Evolutionary conservation across 2,797 vertebrate species (phyloP), one percentile per base, ranked within the genome.

Genomic region (Mus spretus): DNA sequence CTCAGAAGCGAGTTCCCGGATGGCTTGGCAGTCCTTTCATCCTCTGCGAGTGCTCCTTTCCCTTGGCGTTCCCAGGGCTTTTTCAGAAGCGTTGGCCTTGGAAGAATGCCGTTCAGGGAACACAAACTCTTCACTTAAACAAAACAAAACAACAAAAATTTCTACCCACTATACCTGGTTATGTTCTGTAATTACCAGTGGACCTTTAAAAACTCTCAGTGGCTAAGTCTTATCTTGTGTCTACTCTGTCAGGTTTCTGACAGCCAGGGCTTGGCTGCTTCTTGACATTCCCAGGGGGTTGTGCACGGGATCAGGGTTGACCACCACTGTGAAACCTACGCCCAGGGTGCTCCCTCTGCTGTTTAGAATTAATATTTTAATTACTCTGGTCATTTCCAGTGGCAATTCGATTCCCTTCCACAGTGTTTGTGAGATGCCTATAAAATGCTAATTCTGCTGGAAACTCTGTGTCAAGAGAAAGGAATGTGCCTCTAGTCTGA

Each of bases 321-420:
- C 19, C 3, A 11, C 50, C 17, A 26, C 53, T n/a, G 75, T 55
- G 70, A 40, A 84, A 34, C 65, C 53, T 81, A 10, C 0, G 9
- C 9, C 34, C 7, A 5, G 26, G 63, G 53, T 50, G 53, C 6
- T 8, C 10, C 3, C 7, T 57, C 34, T 57, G 72, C 63, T 80
- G 1, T 47, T 91, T 34, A 65, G 82, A 93, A 85, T 85, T 53
- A 74, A 17, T 6, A 50, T 93, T 95, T 90, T 44, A 31, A 91
- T 53, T 85, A 63, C 31, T 9, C 6, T 40, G 47, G 63, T 11
- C 86, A 88, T 3, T 84, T 83, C 63, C 34, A 34, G 9, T n/a
- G n/a, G 81, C 26, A 80, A 63, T 40, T 55, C 20, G 13, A 3
- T 37, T 77, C 74, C 53, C 74, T 75, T 72, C 26, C 31, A 80